phyloP scores from a whole-genome alignment of 30 jellyfish, hydroid and myxozoan genomes.

The Aurelia aurita complex sp. Pacific region DNA sequence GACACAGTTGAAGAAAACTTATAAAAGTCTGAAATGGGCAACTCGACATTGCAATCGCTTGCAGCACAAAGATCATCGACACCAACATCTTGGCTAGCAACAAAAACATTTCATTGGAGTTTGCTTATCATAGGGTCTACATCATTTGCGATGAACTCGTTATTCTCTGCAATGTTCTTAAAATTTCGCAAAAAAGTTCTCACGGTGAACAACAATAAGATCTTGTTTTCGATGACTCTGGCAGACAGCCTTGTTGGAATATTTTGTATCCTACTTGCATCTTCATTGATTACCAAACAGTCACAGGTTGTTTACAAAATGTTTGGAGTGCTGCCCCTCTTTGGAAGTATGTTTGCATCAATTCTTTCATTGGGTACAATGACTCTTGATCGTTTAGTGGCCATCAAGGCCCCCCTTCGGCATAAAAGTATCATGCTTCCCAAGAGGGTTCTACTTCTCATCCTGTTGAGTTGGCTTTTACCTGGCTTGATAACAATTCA shows the following conservation, averaged over 20 bases:
- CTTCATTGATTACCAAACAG: constrained; percentile 11
- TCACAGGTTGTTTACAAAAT: constrained; percentile 27
- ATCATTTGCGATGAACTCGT: constrained; percentile 29
- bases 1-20: too few species aligned
- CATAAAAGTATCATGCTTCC: constrained; percentile 15
- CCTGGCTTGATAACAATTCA: constrained; percentile 28
- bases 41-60: too few species aligned
- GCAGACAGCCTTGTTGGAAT: constrained; percentile 62
- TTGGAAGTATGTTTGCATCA: constrained; percentile 59
- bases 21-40: too few species aligned
- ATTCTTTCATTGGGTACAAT: constrained; percentile 24
- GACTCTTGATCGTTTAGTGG: constrained; percentile 54
- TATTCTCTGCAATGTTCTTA: constrained; percentile 30
- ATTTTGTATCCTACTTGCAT: constrained; percentile 30
- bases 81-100: constrained; percentile 1
- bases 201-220: constrained; percentile 38
- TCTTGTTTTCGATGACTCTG: constrained; percentile 57
- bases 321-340: constrained; percentile 35
- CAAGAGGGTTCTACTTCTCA: constrained; percentile 1
- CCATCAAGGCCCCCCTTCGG: constrained; percentile 45
- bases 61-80: too few species aligned
- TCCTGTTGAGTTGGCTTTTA: constrained; percentile 20
- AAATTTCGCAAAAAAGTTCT: constrained; percentile 21
- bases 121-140: constrained; percentile 40
- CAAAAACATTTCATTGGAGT: constrained; percentile 20